Base-by-base conservation (phyloP, 37 sponge, comb jelly and placozoan genomes). In the Agelas oroides region DNA sequence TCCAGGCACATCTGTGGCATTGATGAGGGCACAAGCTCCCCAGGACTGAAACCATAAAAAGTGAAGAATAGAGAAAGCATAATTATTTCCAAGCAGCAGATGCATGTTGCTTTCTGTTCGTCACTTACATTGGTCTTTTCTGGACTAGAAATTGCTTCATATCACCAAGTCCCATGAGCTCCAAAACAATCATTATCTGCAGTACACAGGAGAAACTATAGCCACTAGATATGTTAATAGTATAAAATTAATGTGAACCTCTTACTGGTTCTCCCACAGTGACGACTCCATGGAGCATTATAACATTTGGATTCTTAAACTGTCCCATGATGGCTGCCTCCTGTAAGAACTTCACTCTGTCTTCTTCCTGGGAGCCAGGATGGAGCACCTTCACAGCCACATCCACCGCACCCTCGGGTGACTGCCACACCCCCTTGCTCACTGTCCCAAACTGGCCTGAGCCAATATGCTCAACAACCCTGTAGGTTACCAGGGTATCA, bases 251-350 rank as follows among this genome's bases (percentile, higher is more conserved):
- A 46, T 46, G 46, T n/a, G n/a, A n/a, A n/a, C n/a, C n/a, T n/a
- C 88, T 88, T 60, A 88, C 88, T 36, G 88, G 88, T 12, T 59
- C 58, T 30, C 75, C 70, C 1, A 75, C 59, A 21, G 88, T 81
- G 65, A 81, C 82, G 27, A 88, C 75, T 56, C 88, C 88, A 25
- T 69, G 55, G 20, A 88, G 59, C 61, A 64, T 63, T 59, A 88
- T 57, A 55, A 88, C 83, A 81, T 88, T 88, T 27, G 57, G 65
- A 55, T 88, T 82, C 14, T 56, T 30, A 62, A 88, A 88, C 77
- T 88, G 88, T 21, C 88, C 88, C 82, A 82, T 88, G 88, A 88
- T 80, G 73, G 88, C 88, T 59, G 88, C 88, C 58, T 88, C 88
- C 61, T 81, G 80, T 33, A 88, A 76, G 68, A 88, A 80, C 70